Conservation (phyloP, 2,888 invertebrate species). For the Listrodromus nycthemerus region DNA sequence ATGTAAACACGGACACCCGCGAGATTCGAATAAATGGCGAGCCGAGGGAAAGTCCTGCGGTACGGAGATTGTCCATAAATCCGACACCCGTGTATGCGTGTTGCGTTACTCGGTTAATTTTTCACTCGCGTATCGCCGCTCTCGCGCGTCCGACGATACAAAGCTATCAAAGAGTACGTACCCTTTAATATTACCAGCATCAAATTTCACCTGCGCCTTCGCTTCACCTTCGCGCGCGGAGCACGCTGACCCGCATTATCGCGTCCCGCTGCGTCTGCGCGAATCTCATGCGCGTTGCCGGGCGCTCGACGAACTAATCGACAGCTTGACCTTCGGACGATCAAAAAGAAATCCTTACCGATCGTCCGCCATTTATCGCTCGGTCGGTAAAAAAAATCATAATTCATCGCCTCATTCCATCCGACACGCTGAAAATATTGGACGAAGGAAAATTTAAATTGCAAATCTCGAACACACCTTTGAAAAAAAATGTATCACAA, state of each 20-base stretch:
- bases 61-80: conserved; percentile 49
- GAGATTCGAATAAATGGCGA: conserved; percentile 20
- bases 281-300: background rate
- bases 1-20: conserved; percentile 7
- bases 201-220: conserved; percentile 62
- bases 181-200: conserved; percentile 63
- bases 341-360: background rate
- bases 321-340: conserved; percentile 21
- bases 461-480: too few relatives aligned
- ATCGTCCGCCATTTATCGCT: background rate
- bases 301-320: conserved; percentile 17
- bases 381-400: background rate
- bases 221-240: conserved; percentile 63
- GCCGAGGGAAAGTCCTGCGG: conserved; percentile 49
- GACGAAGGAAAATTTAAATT: too few relatives aligned
- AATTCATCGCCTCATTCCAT: too few relatives aligned
- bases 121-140: conserved; percentile 8
- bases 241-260: conserved; percentile 58
- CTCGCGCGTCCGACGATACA: conserved; percentile 14
- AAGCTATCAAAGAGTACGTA: conserved; percentile 55
- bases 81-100: conserved; percentile 45
- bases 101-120: conserved; percentile 42
- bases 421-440: too few relatives aligned
- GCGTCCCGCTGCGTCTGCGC: conserved; percentile 24
- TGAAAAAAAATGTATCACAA: too few relatives aligned